A percentile compares a stretch with the other conserved stretches of the same genome.
Evolutionary conservation across 2,797 vertebrate genomes (phyloP).

Genomic region (Esox lucius): DNA sequence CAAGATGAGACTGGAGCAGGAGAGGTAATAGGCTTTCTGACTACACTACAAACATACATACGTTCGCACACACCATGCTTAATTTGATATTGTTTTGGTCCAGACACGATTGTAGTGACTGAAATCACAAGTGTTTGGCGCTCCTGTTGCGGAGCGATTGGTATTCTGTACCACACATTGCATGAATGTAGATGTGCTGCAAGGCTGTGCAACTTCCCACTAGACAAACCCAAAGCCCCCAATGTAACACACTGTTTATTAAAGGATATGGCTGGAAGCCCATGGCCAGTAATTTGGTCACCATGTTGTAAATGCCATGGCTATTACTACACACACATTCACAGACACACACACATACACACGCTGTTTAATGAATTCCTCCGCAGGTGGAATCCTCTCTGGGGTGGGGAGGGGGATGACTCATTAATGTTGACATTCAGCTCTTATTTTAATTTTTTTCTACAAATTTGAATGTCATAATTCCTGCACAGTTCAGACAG

Average conservation of each 20-base stretch:
- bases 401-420: neutral
- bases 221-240: neutral
- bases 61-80: neutral
- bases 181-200: neutral
- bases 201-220: neutral
- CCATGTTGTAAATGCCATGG: constrained; percentile 55
- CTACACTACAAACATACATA: neutral
- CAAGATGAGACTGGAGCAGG: constrained; percentile 92
- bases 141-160: neutral
- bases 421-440: neutral
- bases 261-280: constrained; percentile 44
- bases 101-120: too few species aligned
- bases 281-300: constrained; percentile 34
- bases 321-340: constrained; percentile 41
- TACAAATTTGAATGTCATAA: neutral
- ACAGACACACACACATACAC: constrained; percentile 5
- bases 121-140: neutral
- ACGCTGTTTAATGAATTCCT: neutral
- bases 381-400: neutral
- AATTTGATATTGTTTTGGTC: too few species aligned
- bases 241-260: neutral
- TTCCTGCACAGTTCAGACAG: neutral
- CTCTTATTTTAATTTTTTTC: too few species aligned
- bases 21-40: constrained; percentile 77
- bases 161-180: neutral